These are phyloP conservation scores for Holothuria scabra DNA, from an alignment of 53 echinoderm and acorn worm genomes.

Conservation along the genomic window DNA sequence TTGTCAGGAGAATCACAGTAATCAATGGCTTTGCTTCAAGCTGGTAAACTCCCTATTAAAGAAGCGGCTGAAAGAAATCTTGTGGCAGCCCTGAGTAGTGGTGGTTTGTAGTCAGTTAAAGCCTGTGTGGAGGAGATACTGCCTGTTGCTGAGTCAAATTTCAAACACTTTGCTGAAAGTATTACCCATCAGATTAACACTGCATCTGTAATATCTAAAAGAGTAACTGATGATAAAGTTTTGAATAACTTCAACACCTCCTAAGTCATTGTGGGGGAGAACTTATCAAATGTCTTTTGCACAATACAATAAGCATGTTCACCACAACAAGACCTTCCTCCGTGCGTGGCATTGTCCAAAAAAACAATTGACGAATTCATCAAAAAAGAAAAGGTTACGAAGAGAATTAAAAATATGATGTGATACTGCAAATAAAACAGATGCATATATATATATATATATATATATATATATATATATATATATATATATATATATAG, in stretches of 20 bases:
- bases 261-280: conserved; percentile 6
- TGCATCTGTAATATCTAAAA: background rate
- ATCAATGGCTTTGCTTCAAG: conserved; percentile 15
- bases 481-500: too few species aligned
- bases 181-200: conserved; percentile 4
- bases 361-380: conserved; percentile 1
- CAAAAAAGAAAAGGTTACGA: conserved; percentile 6
- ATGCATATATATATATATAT: too few species aligned
- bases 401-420: conserved; percentile 18
- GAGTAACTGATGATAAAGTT: conserved; percentile 14
- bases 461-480: too few species aligned
- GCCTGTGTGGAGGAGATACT: conserved; percentile 14
- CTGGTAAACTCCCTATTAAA: background rate
- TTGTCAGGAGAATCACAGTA: background rate
- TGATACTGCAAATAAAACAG: background rate
- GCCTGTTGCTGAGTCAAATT: conserved; percentile 15
- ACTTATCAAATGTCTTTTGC: conserved; percentile 15
- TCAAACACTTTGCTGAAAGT: background rate
- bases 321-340: background rate
- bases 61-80: conserved; percentile 6
- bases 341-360: conserved; percentile 15
- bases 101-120: conserved; percentile 27
- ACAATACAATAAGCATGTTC: background rate
- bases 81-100: conserved; percentile 22
- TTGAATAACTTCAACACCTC: conserved; percentile 14